Evolutionary conservation across 1,140 invertebrate genomes (phyloP).

Genomic region (Saxidomus purpurata): DNA sequence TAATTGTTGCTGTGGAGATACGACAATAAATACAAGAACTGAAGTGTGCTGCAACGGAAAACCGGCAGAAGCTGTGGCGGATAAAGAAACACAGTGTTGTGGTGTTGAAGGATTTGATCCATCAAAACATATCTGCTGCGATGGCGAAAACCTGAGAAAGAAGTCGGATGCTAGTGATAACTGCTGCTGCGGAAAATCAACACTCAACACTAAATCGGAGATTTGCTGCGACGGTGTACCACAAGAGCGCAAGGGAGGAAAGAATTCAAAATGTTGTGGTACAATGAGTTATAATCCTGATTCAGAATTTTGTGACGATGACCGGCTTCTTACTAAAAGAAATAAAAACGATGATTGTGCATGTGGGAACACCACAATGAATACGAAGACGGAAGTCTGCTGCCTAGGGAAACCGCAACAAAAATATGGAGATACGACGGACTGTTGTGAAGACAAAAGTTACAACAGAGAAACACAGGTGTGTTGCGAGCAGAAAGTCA

Average conservation of each 20-base stretch:
- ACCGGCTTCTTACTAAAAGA: conserved; percentile 33
- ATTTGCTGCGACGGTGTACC: conserved; percentile 61
- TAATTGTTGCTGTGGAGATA: conserved; percentile 65
- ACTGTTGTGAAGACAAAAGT: conserved; percentile 55
- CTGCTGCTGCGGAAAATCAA: conserved; percentile 64
- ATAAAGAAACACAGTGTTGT: conserved; percentile 63
- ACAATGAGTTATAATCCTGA: conserved; percentile 52
- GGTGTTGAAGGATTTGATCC: conserved; percentile 48
- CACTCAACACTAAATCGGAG: conserved; percentile 54
- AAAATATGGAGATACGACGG: conserved; percentile 27
- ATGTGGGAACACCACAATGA: conserved; percentile 58
- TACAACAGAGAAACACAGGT: conserved; percentile 44
- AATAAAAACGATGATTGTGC: conserved; percentile 50
- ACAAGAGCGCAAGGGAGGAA: conserved; percentile 63
- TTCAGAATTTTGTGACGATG: conserved; percentile 52
- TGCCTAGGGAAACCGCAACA: conserved; percentile 49
- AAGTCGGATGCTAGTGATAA: conserved; percentile 53
- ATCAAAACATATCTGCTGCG: conserved; percentile 52
- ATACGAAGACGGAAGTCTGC: conserved; percentile 57
- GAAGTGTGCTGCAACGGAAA: conserved; percentile 62
- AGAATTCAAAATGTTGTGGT: conserved; percentile 49
- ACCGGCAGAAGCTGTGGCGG: conserved; percentile 54
- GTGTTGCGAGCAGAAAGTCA: conserved; percentile 49
- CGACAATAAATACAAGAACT: conserved; percentile 51
- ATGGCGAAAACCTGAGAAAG: conserved; percentile 35